These are phyloP conservation scores for Drosophila lacicola DNA, from an alignment of 2,888 invertebrate species.

Conservation along the genomic window DNA sequence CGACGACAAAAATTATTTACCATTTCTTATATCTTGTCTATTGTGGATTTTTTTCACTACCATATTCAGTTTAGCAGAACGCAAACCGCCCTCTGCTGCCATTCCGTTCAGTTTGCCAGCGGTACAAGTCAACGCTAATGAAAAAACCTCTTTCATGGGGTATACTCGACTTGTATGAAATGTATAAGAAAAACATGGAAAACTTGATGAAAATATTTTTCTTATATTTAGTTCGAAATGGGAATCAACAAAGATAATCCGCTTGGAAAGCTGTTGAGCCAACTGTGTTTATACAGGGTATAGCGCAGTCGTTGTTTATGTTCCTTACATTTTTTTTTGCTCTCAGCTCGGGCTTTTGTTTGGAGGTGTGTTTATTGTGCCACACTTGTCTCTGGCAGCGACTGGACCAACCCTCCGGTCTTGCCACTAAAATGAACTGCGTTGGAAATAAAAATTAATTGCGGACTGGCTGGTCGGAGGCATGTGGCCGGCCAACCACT, in stretches of 20 bases:
- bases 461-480: slow-evolving; percentile 18
- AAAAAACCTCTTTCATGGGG: neutral
- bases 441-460: slow-evolving; percentile 59
- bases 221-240: neutral
- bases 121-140: slow-evolving; percentile 45
- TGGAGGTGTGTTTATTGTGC: slow-evolving; percentile 56
- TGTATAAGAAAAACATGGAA: neutral
- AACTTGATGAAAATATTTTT: neutral
- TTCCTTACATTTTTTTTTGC: neutral
- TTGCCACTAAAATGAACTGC: slow-evolving; percentile 42
- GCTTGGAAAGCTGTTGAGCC: neutral
- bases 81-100: slow-evolving; percentile 2
- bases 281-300: slow-evolving; percentile 13
- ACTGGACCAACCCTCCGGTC: slow-evolving; percentile 8
- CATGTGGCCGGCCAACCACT: slow-evolving; percentile 24
- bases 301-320: neutral
- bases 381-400: slow-evolving; percentile 43
- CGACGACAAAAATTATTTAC: slow-evolving; percentile 44
- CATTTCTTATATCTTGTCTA: slow-evolving; percentile 37
- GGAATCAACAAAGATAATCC: too few relatives aligned
- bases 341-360: slow-evolving; percentile 26
- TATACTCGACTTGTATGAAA: slow-evolving; percentile 2
- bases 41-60: slow-evolving; percentile 39
- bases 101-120: neutral
- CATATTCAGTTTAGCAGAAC: slow-evolving; percentile 20